Conservation (phyloP, 2,113 vertebrate species). For the Pao palembangensis region DNA sequence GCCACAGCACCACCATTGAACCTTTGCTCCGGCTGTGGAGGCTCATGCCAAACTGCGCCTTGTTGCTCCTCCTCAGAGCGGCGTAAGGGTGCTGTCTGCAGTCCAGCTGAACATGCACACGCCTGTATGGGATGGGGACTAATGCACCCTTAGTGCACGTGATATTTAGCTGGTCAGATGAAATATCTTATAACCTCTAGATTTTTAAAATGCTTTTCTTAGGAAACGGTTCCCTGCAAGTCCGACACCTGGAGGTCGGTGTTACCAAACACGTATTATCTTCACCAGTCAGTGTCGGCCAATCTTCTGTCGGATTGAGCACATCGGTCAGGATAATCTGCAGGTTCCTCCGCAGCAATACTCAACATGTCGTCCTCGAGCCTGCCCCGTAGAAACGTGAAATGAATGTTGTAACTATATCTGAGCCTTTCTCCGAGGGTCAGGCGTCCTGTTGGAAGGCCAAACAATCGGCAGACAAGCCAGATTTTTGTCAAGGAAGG, state of each 20-base stretch:
- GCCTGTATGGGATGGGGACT: conserved; percentile 15
- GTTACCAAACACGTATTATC: conserved; percentile 21
- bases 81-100: conserved; percentile 20
- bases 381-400: conserved; percentile 18
- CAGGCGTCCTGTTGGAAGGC: conserved; percentile 4
- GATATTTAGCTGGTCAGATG: conserved; percentile 31
- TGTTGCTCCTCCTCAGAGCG: conserved; percentile 22
- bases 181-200: conserved; percentile 33
- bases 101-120: conserved; percentile 26
- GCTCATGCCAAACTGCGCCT: conserved; percentile 48
- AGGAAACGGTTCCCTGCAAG: conserved; percentile 19
- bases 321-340: conserved; percentile 36
- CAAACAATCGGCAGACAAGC: too few species aligned
- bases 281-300: conserved; percentile 19
- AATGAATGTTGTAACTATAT: conserved; percentile 59
- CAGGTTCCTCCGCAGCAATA: conserved; percentile 57
- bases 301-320: conserved; percentile 24
- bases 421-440: conserved; percentile 9
- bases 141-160: conserved; percentile 2
- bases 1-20: conserved; percentile 87
- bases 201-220: conserved; percentile 20
- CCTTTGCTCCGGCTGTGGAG: conserved; percentile 26
- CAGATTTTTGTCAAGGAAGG: too few species aligned
- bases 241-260: conserved; percentile 27
- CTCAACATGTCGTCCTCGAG: conserved; percentile 21